Percentiles rank a stretch among this genome's conserved stretches.
Conservation (phyloP, 92 coral and sea anemone genomes). For the Umimayanthus kanabou region DNA sequence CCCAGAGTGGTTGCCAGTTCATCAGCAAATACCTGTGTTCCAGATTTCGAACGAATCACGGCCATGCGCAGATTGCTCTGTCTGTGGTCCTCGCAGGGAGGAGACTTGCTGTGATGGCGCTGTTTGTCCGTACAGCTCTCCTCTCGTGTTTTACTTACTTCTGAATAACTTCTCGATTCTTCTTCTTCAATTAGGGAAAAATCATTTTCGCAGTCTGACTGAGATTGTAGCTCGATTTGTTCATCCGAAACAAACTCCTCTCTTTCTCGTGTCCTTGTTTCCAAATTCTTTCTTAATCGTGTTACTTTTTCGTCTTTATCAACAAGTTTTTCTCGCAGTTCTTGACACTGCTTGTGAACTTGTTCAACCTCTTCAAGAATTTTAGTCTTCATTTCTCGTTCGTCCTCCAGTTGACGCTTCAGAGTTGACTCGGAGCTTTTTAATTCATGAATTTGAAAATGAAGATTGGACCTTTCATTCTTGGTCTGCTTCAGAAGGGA, state of each 20-base stretch:
- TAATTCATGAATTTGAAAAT: conserved; percentile 37
- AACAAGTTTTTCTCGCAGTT: conserved; percentile 30
- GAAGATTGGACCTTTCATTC: conserved; percentile 46
- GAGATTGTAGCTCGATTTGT: not conserved
- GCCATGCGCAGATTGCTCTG: not conserved
- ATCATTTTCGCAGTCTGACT: not conserved
- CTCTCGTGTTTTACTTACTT: not conserved
- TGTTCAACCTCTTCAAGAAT: conserved; percentile 20
- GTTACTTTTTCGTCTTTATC: conserved; percentile 2
- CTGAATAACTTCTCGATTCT: not conserved
- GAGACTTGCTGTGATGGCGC: not conserved
- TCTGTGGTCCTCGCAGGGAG: not conserved
- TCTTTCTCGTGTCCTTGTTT: not conserved
- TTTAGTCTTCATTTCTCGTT: conserved; percentile 16
- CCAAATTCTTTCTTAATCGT: not conserved
- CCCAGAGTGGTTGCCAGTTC: conserved; percentile 24
- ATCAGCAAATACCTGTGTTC: conserved; percentile 8
- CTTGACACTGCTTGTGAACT: conserved; percentile 7
- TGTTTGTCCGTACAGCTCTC: too few species aligned
- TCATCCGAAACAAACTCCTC: not conserved
- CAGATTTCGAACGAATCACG: conserved; percentile 23
- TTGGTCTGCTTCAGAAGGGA: conserved; percentile 53
- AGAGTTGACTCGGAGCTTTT: conserved; percentile 23
- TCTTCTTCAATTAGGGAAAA: not conserved
- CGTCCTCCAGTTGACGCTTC: conserved; percentile 4